A percentile compares a stretch with the other conserved stretches of the same genome.
Conservation (phyloP, 2,888 invertebrate species). For the Atethmia centrago region DNA sequence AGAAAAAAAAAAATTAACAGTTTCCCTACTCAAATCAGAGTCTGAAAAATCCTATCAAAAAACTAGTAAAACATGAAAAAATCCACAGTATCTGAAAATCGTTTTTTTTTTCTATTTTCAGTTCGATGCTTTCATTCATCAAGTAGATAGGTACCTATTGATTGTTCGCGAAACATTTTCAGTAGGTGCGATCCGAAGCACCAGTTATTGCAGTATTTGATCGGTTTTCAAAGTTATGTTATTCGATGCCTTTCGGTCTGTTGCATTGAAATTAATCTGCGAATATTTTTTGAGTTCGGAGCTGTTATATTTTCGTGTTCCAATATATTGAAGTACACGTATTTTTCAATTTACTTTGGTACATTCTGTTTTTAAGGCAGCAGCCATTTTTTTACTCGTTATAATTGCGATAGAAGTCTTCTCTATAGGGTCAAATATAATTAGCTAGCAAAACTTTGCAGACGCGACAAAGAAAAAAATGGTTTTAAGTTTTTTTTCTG, state of each 20-base stretch:
- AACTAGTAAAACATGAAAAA: not conserved
- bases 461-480: no score
- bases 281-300: not conserved
- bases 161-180: conserved; percentile 9
- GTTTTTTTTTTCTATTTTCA: not conserved
- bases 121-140: conserved; percentile 5
- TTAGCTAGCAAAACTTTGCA: no score
- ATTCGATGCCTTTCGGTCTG: not conserved
- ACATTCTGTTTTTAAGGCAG: no score
- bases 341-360: no score
- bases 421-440: no score
- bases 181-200: not conserved
- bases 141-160: not conserved
- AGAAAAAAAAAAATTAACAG: no score
- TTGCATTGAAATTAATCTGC: not conserved
- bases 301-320: not conserved
- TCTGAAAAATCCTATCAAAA: not conserved
- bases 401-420: no score
- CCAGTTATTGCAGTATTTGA: conserved; percentile 13
- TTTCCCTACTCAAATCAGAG: not conserved
- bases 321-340: no score
- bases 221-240: conserved; percentile 15
- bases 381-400: no score
- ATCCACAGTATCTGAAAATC: not conserved
- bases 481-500: no score